These are phyloP conservation scores for Dorcus hopei DNA, from an alignment of 2,888 invertebrate species.

Conservation along the genomic window DNA sequence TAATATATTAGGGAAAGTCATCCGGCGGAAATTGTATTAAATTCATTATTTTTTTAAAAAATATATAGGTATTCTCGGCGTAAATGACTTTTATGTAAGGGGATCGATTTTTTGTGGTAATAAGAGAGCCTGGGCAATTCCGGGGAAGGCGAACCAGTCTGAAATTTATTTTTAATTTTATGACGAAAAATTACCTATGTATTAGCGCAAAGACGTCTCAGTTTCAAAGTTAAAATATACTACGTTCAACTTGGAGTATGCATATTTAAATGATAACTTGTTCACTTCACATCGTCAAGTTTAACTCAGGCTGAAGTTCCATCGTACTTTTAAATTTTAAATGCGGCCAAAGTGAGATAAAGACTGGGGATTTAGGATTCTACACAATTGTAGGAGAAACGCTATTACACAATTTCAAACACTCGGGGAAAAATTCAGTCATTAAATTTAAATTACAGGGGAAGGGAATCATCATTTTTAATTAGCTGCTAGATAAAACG, in stretches of 20 bases:
- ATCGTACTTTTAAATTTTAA: conserved; percentile 22
- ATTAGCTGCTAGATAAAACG: too few relatives aligned
- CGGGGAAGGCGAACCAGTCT: too few relatives aligned
- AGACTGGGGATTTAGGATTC: conserved; percentile 15
- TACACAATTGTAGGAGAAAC: conserved; percentile 6
- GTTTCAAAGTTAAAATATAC: conserved; percentile 1
- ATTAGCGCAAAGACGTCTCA: background rate
- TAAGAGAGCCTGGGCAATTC: too few relatives aligned
- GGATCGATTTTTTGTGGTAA: too few relatives aligned
- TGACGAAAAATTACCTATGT: background rate
- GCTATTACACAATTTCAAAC: conserved; percentile 5
- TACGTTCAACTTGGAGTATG: conserved; percentile 21
- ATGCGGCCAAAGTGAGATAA: conserved; percentile 16
- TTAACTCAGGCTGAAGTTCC: conserved; percentile 20
- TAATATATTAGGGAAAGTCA: too few relatives aligned
- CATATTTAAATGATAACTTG: conserved; percentile 24
- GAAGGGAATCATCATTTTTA: too few relatives aligned
- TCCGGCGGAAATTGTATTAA: too few relatives aligned
- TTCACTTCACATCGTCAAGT: conserved; percentile 19
- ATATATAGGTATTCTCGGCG: too few relatives aligned
- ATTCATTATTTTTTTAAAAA: too few relatives aligned
- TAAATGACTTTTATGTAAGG: too few relatives aligned
- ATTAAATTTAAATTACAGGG: background rate
- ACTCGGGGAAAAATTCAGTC: conserved; percentile 1
- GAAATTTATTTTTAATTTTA: background rate